A percentile compares a stretch with the other conserved stretches of the same genome.
Evolutionary conservation across 2,888 invertebrate species (phyloP).

Genomic region (Anthophora plumipes): DNA sequence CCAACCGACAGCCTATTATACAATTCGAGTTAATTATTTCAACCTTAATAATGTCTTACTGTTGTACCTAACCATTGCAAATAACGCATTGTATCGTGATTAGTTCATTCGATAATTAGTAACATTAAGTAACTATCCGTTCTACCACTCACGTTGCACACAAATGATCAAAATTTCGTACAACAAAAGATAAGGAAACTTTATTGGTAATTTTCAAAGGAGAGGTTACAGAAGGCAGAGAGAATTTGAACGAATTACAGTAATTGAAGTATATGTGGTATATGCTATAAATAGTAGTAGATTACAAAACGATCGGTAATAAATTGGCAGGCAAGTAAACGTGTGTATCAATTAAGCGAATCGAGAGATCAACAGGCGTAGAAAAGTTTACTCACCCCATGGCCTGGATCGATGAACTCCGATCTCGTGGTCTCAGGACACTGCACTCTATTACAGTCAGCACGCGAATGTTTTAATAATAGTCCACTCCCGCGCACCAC

Average conservation of each 20-base stretch:
- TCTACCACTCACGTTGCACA: neutral
- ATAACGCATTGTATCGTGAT: constrained; percentile 51
- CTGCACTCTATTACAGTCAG: constrained; percentile 62
- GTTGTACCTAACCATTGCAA: constrained; percentile 25
- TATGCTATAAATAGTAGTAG: neutral
- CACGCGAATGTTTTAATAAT: constrained; percentile 65
- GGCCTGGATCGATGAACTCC: constrained; percentile 64
- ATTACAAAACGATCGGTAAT: neutral
- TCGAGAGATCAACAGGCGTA: constrained; percentile 14
- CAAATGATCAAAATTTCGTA: no score
- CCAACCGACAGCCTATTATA: neutral
- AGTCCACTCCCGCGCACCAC: constrained; percentile 48
- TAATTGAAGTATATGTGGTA: neutral
- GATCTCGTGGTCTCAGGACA: constrained; percentile 43
- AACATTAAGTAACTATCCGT: constrained; percentile 55
- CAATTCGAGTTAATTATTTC: constrained; percentile 23
- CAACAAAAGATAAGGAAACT: no score
- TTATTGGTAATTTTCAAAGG: neutral
- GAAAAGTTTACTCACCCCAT: constrained; percentile 52
- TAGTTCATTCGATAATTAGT: constrained; percentile 59
- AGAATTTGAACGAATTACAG: neutral
- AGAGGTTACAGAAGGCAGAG: no score
- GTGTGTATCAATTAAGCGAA: neutral
- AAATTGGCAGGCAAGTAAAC: neutral
- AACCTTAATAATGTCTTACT: constrained; percentile 44